Percentiles rank a stretch among this genome's conserved stretches.
Evolutionary conservation across 2,888 invertebrate species (phyloP).

Genomic region (Nezara viridula): DNA sequence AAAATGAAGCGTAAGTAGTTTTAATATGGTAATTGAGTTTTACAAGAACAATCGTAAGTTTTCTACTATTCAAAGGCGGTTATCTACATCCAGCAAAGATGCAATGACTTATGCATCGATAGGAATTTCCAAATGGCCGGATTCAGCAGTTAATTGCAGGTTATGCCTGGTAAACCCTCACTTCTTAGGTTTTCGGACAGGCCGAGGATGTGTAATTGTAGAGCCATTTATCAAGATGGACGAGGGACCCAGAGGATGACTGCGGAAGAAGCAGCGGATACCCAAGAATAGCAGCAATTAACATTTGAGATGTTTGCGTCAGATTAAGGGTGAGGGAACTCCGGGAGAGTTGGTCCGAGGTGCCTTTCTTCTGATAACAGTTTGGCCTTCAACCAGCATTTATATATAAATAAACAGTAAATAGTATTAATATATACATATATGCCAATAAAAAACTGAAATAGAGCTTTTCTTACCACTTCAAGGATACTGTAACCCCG

Average conservation of each 20-base stretch:
- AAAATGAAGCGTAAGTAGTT: too few relatives aligned
- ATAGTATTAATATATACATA: too few relatives aligned
- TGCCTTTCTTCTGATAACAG: neutral
- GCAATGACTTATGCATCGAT: conserved; percentile 30
- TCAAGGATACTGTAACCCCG: too few relatives aligned
- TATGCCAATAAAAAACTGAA: too few relatives aligned
- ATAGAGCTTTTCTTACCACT: too few relatives aligned
- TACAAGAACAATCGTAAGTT: too few relatives aligned
- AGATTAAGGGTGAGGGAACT: conserved; percentile 41
- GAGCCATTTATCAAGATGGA: neutral
- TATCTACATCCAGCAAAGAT: neutral
- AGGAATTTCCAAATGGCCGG: conserved; percentile 3
- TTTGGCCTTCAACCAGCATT: neutral
- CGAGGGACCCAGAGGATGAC: neutral
- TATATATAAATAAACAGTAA: too few relatives aligned
- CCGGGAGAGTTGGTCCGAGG: neutral
- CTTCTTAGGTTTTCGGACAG: conserved; percentile 2
- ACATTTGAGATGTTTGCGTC: conserved; percentile 39
- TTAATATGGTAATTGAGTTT: too few relatives aligned
- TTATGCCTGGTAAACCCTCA: neutral
- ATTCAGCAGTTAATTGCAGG: neutral
- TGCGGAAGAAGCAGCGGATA: neutral
- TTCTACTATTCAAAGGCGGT: too few relatives aligned
- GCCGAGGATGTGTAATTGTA: conserved; percentile 2
- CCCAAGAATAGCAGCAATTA: conserved; percentile 32